Conservation (phyloP, 2,888 invertebrate genomes). For the Sympetrum striolatum region DNA sequence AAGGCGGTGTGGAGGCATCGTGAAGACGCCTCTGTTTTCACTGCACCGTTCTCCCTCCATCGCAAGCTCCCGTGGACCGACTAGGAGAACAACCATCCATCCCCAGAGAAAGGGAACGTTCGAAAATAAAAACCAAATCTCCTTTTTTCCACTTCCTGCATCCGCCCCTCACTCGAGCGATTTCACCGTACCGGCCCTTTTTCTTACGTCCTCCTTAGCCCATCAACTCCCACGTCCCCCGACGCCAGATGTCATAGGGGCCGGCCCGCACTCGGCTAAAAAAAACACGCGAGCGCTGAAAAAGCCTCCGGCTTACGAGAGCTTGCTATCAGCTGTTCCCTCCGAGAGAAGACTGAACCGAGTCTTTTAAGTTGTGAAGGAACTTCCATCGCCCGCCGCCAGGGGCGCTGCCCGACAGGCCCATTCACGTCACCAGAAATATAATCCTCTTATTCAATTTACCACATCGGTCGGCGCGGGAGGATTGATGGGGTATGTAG, state of each 20-base stretch:
- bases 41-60: not conserved
- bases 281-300: not conserved
- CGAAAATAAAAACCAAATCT: not conserved
- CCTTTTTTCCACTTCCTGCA: not conserved
- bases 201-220: not conserved
- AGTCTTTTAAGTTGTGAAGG: not conserved
- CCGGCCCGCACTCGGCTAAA: too few species aligned
- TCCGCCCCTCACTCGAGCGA: not conserved
- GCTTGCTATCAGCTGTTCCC: conserved; percentile 10
- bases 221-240: not conserved
- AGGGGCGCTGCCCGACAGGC: not conserved
- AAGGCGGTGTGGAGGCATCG: not conserved
- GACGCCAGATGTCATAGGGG: conserved; percentile 20
- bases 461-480: not conserved
- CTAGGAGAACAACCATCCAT: not conserved
- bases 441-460: conserved; percentile 30
- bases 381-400: conserved; percentile 27
- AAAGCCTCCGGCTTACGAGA: not conserved
- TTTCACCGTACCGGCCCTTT: not conserved
- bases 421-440: conserved; percentile 3
- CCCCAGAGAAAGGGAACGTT: not conserved
- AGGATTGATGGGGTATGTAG: not conserved
- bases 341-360: not conserved
- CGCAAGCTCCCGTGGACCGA: not conserved
- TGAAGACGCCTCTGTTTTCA: not conserved